Conservation (phyloP, 2,113 vertebrate species). For the Neolamprologus caudopunctatus region DNA sequence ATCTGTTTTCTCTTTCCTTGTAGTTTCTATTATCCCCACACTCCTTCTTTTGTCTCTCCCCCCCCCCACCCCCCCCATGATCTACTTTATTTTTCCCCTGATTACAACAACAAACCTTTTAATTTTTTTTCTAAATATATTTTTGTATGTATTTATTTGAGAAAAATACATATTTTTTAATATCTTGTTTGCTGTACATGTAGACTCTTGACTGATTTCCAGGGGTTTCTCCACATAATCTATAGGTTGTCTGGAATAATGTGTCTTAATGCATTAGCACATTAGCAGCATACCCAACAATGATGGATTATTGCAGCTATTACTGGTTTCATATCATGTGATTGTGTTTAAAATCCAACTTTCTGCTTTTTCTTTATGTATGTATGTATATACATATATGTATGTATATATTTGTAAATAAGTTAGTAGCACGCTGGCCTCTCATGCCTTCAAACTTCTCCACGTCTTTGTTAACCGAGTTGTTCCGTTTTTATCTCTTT, state of each 20-base stretch:
- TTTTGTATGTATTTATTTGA: not conserved
- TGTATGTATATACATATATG: accelerated
- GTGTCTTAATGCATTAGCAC: not conserved
- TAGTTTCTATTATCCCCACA: not conserved
- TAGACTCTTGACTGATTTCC: not conserved
- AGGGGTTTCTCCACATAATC: not conserved
- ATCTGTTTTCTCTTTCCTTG: not conserved
- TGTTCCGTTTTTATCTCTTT: not conserved
- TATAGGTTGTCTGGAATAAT: not conserved
- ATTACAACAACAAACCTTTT: not conserved
- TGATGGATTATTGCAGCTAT: not conserved
- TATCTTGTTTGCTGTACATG: not conserved
- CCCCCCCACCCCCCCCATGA: not conserved
- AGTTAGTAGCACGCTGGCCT: not conserved
- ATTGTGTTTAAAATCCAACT: not conserved
- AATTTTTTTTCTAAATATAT: not conserved
- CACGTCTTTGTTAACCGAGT: not conserved
- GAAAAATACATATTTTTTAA: not conserved
- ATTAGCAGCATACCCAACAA: not conserved
- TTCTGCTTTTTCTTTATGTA: not conserved
- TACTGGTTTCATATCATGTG: not conserved
- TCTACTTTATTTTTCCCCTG: accelerated
- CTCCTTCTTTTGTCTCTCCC: not conserved
- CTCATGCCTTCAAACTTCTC: not conserved
- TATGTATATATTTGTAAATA: accelerated